Evolutionary conservation across 2,888 invertebrate species (phyloP).

Genomic region (Drosophila nr. medialis): DNA sequence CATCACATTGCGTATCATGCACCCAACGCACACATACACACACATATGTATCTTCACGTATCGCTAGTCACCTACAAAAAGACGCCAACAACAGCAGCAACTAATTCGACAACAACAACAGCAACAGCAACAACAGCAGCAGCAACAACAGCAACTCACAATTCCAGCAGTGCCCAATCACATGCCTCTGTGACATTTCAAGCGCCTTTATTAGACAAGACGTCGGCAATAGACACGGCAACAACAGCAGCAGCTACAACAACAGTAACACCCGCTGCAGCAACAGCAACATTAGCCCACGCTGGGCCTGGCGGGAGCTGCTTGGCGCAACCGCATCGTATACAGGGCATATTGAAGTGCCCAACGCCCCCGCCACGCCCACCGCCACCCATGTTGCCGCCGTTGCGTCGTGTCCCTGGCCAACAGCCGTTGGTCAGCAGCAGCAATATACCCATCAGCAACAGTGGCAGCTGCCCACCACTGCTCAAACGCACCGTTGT

Average conservation of each 20-base stretch:
- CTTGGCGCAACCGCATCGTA: slow-evolving; percentile 53
- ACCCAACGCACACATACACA: slow-evolving; percentile 61
- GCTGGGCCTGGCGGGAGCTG: slow-evolving; percentile 54
- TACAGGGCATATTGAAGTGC: slow-evolving; percentile 67
- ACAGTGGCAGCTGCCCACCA: slow-evolving; percentile 52
- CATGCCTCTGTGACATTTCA: slow-evolving; percentile 80
- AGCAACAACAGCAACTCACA: slow-evolving; percentile 46
- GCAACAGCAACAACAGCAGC: slow-evolving; percentile 31
- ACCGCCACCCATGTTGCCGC: slow-evolving; percentile 68
- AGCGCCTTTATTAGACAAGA: slow-evolving; percentile 72
- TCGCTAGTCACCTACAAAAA: slow-evolving; percentile 93
- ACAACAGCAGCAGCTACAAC: slow-evolving; percentile 27
- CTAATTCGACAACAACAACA: slow-evolving; percentile 51
- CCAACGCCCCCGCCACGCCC: slow-evolving; percentile 77
- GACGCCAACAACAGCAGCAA: slow-evolving; percentile 83
- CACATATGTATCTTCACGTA: slow-evolving; percentile 49
- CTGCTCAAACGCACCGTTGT: slow-evolving; percentile 65
- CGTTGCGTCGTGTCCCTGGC: slow-evolving; percentile 59
- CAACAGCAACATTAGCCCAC: slow-evolving; percentile 50
- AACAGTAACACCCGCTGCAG: slow-evolving; percentile 23
- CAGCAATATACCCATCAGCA: slow-evolving; percentile 35
- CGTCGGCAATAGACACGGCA: slow-evolving; percentile 35
- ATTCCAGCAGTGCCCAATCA: slow-evolving; percentile 71
- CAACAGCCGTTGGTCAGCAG: slow-evolving; percentile 42
- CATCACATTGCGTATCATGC: slow-evolving; percentile 22